These are phyloP conservation scores for Nibea coibor DNA, from an alignment of 2,113 vertebrate species.

Conservation along the genomic window DNA sequence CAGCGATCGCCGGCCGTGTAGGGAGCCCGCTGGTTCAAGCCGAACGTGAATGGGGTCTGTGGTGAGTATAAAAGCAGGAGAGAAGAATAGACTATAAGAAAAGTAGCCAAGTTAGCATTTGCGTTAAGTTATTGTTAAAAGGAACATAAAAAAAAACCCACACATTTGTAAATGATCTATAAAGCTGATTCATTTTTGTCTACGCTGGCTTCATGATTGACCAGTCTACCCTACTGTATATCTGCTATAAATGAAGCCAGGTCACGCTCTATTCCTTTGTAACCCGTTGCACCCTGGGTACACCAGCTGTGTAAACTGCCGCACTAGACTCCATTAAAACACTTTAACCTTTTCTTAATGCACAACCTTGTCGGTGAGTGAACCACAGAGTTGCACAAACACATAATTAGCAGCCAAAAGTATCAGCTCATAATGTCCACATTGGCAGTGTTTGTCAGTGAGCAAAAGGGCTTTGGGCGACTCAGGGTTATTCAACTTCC, in stretches of 20 bases:
- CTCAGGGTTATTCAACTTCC: neutral
- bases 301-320: slow-evolving; percentile 8
- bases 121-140: neutral
- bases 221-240: too few species aligned
- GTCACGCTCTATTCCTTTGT: neutral
- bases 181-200: neutral
- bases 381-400: slow-evolving; percentile 33
- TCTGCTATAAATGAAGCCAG: neutral
- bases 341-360: slow-evolving; percentile 17
- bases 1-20: slow-evolving; percentile 94
- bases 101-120: neutral
- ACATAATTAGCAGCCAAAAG: slow-evolving; percentile 19
- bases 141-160: neutral
- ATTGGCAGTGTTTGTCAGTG: neutral
- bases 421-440: slow-evolving; percentile 33
- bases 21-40: slow-evolving; percentile 93
- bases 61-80: neutral
- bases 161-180: neutral
- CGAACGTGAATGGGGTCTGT: slow-evolving; percentile 97
- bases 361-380: slow-evolving; percentile 14
- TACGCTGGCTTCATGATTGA: too few species aligned
- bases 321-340: slow-evolving; percentile 18
- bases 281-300: neutral
- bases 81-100: neutral
- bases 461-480: neutral